These are phyloP conservation scores for Otus scops DNA, from an alignment of 2,797 vertebrate genomes.

Conservation along the genomic window DNA sequence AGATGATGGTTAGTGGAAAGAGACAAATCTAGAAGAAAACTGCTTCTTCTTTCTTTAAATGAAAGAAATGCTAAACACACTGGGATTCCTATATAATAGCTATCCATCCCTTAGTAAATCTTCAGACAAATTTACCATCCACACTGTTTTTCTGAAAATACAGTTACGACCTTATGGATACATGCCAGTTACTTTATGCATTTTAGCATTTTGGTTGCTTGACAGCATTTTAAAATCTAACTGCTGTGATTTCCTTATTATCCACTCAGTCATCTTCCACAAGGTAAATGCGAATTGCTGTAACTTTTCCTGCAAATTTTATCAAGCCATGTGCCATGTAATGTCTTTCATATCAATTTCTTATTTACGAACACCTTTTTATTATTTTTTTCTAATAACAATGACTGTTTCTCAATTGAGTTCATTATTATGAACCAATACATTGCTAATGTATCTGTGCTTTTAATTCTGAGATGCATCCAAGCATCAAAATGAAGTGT, in stretches of 20 bases:
- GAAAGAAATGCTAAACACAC: background rate
- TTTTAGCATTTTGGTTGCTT: background rate
- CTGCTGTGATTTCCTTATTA: background rate
- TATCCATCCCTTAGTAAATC: background rate
- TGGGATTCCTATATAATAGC: background rate
- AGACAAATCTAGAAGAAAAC: background rate
- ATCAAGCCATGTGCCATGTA: background rate
- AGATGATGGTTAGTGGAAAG: background rate
- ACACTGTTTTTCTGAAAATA: background rate
- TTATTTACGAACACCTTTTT: background rate
- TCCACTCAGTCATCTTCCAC: background rate
- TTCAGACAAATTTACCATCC: background rate
- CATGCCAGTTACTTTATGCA: background rate
- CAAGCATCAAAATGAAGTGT: constrained; percentile 39
- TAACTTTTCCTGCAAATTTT: background rate
- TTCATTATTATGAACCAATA: constrained; percentile 16
- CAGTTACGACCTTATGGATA: background rate
- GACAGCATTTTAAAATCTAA: background rate
- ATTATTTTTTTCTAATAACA: background rate
- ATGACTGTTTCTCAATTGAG: background rate
- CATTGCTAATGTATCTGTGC: constrained; percentile 5
- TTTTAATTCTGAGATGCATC: constrained; percentile 39
- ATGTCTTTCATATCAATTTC: constrained; percentile 2
- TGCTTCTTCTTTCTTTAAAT: background rate
- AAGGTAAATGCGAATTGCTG: background rate